These are phyloP conservation scores for Calephelis perditalis DNA, from an alignment of 2,888 invertebrate genomes.

Conservation along the genomic window DNA sequence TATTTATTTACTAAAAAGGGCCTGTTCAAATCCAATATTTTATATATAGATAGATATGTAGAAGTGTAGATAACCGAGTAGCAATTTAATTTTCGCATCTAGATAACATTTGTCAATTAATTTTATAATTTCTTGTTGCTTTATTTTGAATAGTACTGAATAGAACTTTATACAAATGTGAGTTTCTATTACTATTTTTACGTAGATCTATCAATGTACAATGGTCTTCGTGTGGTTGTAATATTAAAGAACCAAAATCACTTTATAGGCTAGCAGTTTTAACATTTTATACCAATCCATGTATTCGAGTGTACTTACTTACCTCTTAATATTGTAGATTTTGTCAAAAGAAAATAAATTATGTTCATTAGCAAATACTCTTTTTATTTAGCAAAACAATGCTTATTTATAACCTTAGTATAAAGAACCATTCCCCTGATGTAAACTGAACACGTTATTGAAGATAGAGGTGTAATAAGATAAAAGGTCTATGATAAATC, in stretches of 20 bases:
- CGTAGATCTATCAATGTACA: slow-evolving; percentile 41
- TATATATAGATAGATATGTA: slow-evolving; percentile 53
- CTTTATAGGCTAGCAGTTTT: slow-evolving; percentile 66
- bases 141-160: slow-evolving; percentile 1
- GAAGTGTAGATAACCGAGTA: slow-evolving; percentile 73
- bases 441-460: too few species aligned
- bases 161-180: slow-evolving; percentile 25
- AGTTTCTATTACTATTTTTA: slow-evolving; percentile 35
- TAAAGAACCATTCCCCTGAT: too few species aligned
- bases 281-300: slow-evolving; percentile 77
- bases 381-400: slow-evolving; percentile 31
- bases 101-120: slow-evolving; percentile 12
- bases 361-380: slow-evolving; percentile 66
- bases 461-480: too few species aligned
- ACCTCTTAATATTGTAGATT: slow-evolving; percentile 74
- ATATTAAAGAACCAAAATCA: slow-evolving; percentile 69
- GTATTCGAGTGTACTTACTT: slow-evolving; percentile 78
- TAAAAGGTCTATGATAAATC: neutral
- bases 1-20: slow-evolving; percentile 55
- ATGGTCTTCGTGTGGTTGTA: slow-evolving; percentile 56
- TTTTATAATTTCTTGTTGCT: slow-evolving; percentile 16
- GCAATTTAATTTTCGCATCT: slow-evolving; percentile 32
- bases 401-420: too few species aligned
- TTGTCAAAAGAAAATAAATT: slow-evolving; percentile 74
- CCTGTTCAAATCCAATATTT: slow-evolving; percentile 42